phyloP scores from a whole-genome alignment of 2,888 invertebrate genomes.

The Chrysina gloriosa region DNA sequence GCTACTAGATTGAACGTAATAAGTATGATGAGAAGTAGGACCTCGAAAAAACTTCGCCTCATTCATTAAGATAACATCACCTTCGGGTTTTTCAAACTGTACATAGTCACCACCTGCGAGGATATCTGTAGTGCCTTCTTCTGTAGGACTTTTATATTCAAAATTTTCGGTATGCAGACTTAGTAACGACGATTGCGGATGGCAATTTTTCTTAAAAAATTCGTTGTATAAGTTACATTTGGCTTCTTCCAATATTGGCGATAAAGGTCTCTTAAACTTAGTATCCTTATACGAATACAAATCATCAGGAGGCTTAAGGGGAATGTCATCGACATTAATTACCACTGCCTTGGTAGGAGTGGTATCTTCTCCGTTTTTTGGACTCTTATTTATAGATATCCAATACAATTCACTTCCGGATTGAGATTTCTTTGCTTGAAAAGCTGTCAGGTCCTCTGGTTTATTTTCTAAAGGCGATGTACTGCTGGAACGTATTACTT shows the following conservation, averaged over 20 bases:
- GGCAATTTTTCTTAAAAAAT: neutral
- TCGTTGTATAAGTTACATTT: conserved; percentile 51
- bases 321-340: conserved; percentile 60
- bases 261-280: conserved; percentile 45
- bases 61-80: conserved; percentile 54
- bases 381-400: conserved; percentile 56
- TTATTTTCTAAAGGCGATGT: neutral
- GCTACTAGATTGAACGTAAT: conserved; percentile 53
- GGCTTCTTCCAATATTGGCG: conserved; percentile 59
- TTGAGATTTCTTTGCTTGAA: conserved; percentile 43
- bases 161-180: conserved; percentile 20
- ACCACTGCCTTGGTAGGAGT: conserved; percentile 35
- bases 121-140: conserved; percentile 38
- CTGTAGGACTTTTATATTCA: conserved; percentile 23
- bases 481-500: neutral
- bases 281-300: conserved; percentile 25
- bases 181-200: neutral
- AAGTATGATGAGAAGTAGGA: conserved; percentile 48
- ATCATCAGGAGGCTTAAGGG: conserved; percentile 57
- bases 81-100: conserved; percentile 52
- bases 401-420: conserved; percentile 59
- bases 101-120: conserved; percentile 51
- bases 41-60: conserved; percentile 57
- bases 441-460: conserved; percentile 40
- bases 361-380: conserved; percentile 30